phyloP scores from a whole-genome alignment of 1,140 invertebrate species.

The Drosophila sp. region DNA sequence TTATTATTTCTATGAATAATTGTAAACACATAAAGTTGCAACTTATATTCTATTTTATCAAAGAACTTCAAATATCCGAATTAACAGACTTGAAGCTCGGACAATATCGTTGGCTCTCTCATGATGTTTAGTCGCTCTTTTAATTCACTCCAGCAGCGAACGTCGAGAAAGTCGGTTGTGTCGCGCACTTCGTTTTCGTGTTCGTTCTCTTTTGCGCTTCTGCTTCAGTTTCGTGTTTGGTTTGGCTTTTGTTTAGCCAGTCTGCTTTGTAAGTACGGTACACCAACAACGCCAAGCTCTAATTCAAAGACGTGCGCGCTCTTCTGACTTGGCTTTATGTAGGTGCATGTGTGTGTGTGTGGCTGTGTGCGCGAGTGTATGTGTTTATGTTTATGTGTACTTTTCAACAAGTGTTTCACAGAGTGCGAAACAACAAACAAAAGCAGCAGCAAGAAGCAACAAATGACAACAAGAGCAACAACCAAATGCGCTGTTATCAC shows the following conservation, averaged over 20 bases:
- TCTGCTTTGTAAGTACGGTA: conserved; percentile 32
- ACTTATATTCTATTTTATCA: neutral
- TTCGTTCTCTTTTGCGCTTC: conserved; percentile 7
- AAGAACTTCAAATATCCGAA: conserved; percentile 4
- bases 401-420: conserved; percentile 58
- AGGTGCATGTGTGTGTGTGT: conserved; percentile 22
- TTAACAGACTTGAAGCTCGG: conserved; percentile 9
- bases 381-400: conserved; percentile 27
- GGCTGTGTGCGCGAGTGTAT: no score
- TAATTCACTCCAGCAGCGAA: conserved; percentile 49
- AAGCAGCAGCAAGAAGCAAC: conserved; percentile 29
- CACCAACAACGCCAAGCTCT: conserved; percentile 37
- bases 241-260: conserved; percentile 40
- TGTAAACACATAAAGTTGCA: no score
- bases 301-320: conserved; percentile 42
- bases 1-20: no score
- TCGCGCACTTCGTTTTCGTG: conserved; percentile 31
- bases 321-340: conserved; percentile 12
- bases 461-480: conserved; percentile 39
- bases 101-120: conserved; percentile 15
- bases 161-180: conserved; percentile 52
- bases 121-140: conserved; percentile 7
- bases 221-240: conserved; percentile 38
- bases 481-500: conserved; percentile 47
- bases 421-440: conserved; percentile 49